Percentiles rank a stretch among this genome's conserved stretches.
Evolutionary conservation across 2,888 invertebrate species (phyloP).

Genomic region (Heliconius charithonia): DNA sequence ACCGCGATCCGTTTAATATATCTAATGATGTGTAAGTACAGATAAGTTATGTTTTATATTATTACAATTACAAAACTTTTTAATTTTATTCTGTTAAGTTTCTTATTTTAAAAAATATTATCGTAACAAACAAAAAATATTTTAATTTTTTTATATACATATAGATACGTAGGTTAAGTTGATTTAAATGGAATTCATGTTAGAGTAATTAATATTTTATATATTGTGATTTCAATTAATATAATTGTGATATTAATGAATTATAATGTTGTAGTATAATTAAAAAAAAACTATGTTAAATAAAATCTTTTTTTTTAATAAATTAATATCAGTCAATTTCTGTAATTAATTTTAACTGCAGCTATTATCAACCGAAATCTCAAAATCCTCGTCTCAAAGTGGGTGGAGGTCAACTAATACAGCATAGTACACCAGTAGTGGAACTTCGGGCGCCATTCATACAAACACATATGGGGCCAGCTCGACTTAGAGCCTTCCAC

Average conservation of each 20-base stretch:
- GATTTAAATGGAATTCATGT: too few relatives aligned
- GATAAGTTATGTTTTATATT: neutral
- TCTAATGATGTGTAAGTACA: conserved; percentile 95
- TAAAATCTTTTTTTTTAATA: neutral
- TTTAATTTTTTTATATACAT: too few relatives aligned
- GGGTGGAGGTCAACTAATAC: conserved; percentile 95
- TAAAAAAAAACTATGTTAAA: too few relatives aligned
- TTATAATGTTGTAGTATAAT: too few relatives aligned
- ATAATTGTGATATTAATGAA: too few relatives aligned
- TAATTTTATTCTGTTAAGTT: too few relatives aligned
- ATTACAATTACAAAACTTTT: neutral
- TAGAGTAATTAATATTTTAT: too few relatives aligned
- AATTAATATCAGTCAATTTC: too few relatives aligned
- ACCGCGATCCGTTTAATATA: conserved; percentile 98
- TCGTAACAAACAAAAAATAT: too few relatives aligned
- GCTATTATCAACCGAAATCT: conserved; percentile 96
- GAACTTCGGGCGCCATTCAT: conserved; percentile 97
- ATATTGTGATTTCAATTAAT: too few relatives aligned
- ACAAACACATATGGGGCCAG: conserved; percentile 94
- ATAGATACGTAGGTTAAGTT: too few relatives aligned
- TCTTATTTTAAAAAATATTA: too few relatives aligned
- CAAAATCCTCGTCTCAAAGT: conserved; percentile 92
- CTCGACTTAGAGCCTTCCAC: conserved; percentile 93
- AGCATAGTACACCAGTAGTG: conserved; percentile 99
- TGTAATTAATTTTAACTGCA: conserved; percentile 60